Percentiles rank a stretch among this genome's conserved stretches.
Evolutionary conservation across 2,888 invertebrate genomes (phyloP).

Genomic region (Pardosa pseudoannulata): DNA sequence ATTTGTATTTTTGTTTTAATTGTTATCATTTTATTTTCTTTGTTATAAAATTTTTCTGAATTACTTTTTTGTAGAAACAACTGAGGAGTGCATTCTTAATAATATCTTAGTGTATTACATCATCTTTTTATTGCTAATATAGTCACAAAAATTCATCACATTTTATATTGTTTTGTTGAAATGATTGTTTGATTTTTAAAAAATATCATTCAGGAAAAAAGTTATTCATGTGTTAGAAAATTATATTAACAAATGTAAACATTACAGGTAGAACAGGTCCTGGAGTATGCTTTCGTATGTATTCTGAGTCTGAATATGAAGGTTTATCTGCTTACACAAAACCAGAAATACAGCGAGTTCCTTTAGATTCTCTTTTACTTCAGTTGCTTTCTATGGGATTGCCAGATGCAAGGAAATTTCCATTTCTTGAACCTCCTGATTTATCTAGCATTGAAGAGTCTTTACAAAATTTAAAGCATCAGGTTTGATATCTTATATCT

Average conservation of each 20-base stretch:
- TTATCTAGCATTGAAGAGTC: conserved; percentile 90
- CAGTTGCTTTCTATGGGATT: conserved; percentile 96
- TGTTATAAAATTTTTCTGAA: too few relatives aligned
- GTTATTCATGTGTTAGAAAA: too few relatives aligned
- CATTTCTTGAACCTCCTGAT: conserved; percentile 95
- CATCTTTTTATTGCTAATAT: too few relatives aligned
- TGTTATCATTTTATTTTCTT: too few relatives aligned
- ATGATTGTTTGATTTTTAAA: too few relatives aligned
- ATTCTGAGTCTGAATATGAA: conserved; percentile 88
- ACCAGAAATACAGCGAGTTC: conserved; percentile 95
- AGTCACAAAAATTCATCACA: too few relatives aligned
- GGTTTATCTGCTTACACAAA: conserved; percentile 90
- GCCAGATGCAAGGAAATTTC: conserved; percentile 92
- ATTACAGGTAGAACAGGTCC: conserved; percentile 83
- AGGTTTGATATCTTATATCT: conserved; percentile 79
- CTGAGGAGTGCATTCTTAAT: too few relatives aligned
- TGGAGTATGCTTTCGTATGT: conserved; percentile 94
- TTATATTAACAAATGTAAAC: neutral
- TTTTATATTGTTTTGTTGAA: too few relatives aligned
- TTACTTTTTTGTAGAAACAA: too few relatives aligned
- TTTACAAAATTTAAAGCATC: conserved; percentile 89
- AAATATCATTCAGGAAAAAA: too few relatives aligned
- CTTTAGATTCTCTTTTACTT: conserved; percentile 91
- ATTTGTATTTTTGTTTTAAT: too few relatives aligned
- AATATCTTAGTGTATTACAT: too few relatives aligned